Evolutionary conservation across 2,113 vertebrate species (phyloP), one percentile per base, ranked within the genome.

Genomic region (Galbula dea): DNA sequence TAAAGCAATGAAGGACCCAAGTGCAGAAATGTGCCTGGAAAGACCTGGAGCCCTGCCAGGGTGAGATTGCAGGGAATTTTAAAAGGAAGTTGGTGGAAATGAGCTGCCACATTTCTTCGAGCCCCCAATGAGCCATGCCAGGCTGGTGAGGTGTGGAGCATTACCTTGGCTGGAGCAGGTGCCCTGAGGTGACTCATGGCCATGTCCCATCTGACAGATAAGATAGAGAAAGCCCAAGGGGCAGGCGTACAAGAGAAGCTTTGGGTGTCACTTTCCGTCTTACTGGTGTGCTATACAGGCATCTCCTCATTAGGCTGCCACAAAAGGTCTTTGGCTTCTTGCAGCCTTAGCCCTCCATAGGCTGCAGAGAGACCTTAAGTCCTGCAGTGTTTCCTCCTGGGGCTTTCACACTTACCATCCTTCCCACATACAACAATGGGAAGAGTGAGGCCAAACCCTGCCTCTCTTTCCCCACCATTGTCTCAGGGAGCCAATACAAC

Each of bases 311-410:
- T 46, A 46, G 22, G 37, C 20, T 71, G 48, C 32, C 1, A 5
- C 45, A 72, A 39, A 90, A 83, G 29, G 22, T 7, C 23, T 72
- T 63, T 37, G 15, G 11, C 10, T 78, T 67, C 37, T 86, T 0
- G 1, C 21, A 90, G 41, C 15, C 36, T 21, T 22, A 54, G 22
- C 27, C 19, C 37, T 48, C 9, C 1, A 1, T 2, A 0, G 19
- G 27, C 32, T 57, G 9, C 2, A 4, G 68, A 63, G 37, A 46
- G 45, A 36, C 49, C 16, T 9, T 20, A 16, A 20, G 9, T 79
- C n/a, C 66, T 37, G 24, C 54, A 27, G 51, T 0, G 0, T 9
- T 54, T 15, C 55, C 51, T 83, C 29, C 0, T 0, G 0, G 29
- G 5, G 5, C 63, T 81, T 86, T 77, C 10, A 21, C 2, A 9